A percentile compares a stretch with the other conserved stretches of the same genome.
Evolutionary conservation across 1,140 invertebrate genomes (phyloP).

Genomic region (Heliothis virescens): DNA sequence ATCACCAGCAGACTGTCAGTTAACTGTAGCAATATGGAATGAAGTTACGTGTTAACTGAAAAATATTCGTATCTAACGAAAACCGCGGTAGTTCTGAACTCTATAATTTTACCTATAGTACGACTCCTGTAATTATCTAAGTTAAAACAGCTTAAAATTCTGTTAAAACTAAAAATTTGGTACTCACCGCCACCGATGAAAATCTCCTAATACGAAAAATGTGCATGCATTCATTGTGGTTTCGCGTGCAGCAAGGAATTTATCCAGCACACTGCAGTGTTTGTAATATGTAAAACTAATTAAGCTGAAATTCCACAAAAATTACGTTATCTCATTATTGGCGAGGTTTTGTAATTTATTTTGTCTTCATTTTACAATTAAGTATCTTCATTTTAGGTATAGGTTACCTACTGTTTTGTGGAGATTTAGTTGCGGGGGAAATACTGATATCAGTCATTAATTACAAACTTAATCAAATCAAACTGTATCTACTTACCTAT

Average conservation of each 20-base stretch:
- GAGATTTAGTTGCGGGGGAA: no score
- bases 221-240: slow-evolving; percentile 21
- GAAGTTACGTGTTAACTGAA: no score
- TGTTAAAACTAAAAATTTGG: slow-evolving; percentile 15
- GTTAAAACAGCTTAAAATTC: not conserved
- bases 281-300: slow-evolving; percentile 41
- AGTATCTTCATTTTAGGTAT: no score
- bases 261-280: not conserved
- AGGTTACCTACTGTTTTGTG: no score
- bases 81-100: no score
- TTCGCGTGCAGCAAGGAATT: slow-evolving; percentile 28
- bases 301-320: slow-evolving; percentile 27
- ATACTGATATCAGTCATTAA: no score
- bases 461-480: no score
- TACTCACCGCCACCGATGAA: slow-evolving; percentile 38
- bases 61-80: no score
- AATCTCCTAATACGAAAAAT: slow-evolving; percentile 39
- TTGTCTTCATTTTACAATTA: not conserved
- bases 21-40: no score
- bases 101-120: no score
- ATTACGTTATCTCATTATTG: slow-evolving; percentile 16
- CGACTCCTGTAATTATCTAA: not conserved
- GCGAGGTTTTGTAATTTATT: not conserved
- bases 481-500: no score
- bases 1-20: no score